Conservation (phyloP, 2,888 invertebrate species). For the Ceriagrion tenellum region DNA sequence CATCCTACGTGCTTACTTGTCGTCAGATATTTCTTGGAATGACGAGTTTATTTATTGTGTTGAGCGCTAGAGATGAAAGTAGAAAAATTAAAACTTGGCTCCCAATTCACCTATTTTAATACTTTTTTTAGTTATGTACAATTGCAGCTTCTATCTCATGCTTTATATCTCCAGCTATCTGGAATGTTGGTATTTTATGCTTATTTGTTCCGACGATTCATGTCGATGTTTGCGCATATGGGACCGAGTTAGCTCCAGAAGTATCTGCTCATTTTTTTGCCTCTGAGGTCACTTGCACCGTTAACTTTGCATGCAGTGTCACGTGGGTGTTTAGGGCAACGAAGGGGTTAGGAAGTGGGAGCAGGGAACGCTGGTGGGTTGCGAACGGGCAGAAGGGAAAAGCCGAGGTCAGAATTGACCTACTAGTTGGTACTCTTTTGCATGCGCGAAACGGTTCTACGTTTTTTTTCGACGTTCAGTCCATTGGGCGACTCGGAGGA, state of each 20-base stretch:
- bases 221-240: neutral
- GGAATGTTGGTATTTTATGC: neutral
- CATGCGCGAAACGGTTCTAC: neutral
- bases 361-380: neutral
- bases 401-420: neutral
- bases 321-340: neutral
- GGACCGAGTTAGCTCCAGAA: neutral
- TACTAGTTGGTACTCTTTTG: neutral
- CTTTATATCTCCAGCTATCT: neutral
- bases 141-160: neutral
- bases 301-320: neutral
- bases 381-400: neutral
- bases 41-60: too few relatives aligned
- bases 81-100: too few relatives aligned
- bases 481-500: too few relatives aligned
- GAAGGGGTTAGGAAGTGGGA: neutral
- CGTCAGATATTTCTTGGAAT: too few relatives aligned
- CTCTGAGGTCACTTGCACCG: neutral
- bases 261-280: neutral
- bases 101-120: too few relatives aligned
- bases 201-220: neutral
- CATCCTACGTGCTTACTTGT: too few relatives aligned
- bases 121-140: too few relatives aligned
- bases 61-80: too few relatives aligned
- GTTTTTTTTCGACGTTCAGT: too few relatives aligned